These are phyloP conservation scores for Catharus bicknelli DNA, from an alignment of 2,113 vertebrate species.

Conservation along the genomic window DNA sequence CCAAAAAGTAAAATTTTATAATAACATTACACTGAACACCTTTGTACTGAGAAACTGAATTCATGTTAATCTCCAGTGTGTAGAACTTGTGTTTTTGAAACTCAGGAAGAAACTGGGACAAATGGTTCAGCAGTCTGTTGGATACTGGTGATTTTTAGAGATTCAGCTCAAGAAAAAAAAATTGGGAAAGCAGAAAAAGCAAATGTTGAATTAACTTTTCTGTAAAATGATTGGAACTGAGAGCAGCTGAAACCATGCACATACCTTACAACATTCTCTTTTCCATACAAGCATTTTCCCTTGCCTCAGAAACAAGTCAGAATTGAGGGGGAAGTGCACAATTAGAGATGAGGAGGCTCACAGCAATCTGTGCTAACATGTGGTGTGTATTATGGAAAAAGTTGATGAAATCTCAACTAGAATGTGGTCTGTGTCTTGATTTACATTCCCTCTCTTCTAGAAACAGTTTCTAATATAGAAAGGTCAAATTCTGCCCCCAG, in stretches of 20 bases:
- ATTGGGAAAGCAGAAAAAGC: neutral
- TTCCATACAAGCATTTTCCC: neutral
- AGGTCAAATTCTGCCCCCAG: conserved; percentile 23
- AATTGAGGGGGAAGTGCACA: neutral
- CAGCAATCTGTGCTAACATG: conserved; percentile 33
- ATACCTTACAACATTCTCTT: neutral
- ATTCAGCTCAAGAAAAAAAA: neutral
- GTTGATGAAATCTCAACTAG: conserved; percentile 40
- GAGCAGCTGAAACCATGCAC: neutral
- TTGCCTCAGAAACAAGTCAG: neutral
- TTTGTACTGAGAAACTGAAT: neutral
- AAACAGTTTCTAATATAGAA: conserved; percentile 38
- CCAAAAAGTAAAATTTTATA: neutral
- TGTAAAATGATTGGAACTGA: neutral
- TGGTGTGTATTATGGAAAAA: conserved; percentile 35
- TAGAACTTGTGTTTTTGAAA: neutral
- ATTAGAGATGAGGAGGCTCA: conserved; percentile 16
- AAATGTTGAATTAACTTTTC: neutral
- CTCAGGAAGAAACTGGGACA: neutral
- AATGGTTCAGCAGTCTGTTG: neutral
- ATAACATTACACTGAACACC: neutral
- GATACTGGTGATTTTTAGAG: neutral
- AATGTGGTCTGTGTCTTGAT: conserved; percentile 27
- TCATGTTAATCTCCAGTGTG: neutral
- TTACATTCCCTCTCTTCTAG: conserved; percentile 33